These are phyloP conservation scores for Homalodisca vitripennis DNA, from an alignment of 1,140 invertebrate genomes.

Conservation along the genomic window DNA sequence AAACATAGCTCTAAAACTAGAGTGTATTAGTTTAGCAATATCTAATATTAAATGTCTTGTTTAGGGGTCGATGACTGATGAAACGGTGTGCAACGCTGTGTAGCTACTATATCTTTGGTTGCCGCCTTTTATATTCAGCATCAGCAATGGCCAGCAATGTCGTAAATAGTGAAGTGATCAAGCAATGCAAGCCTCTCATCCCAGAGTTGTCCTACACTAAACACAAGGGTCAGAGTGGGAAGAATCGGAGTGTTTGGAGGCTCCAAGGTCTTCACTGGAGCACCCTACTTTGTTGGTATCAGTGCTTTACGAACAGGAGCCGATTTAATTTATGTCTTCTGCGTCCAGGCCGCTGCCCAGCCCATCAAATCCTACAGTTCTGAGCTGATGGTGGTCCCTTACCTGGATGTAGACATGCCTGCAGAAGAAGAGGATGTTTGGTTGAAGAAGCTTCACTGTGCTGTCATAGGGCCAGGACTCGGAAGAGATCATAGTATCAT, in stretches of 20 bases:
- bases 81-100: too few relatives aligned
- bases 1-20: too few relatives aligned
- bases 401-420: constrained; percentile 66
- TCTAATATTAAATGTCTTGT: too few relatives aligned
- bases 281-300: constrained; percentile 93
- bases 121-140: too few relatives aligned
- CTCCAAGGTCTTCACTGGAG: constrained; percentile 92
- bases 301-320: constrained; percentile 78
- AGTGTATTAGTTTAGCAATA: too few relatives aligned
- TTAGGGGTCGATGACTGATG: too few relatives aligned
- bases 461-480: constrained; percentile 91
- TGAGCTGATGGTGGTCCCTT: constrained; percentile 95
- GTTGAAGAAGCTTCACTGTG: constrained; percentile 80
- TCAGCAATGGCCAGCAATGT: constrained; percentile 3
- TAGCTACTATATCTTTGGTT: too few relatives aligned
- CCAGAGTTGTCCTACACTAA: constrained; percentile 32
- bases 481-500: constrained; percentile 61
- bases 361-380: constrained; percentile 96
- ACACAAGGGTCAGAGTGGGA: constrained; percentile 41
- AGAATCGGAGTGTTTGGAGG: constrained; percentile 68
- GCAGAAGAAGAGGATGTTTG: constrained; percentile 69
- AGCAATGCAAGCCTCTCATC: constrained; percentile 12
- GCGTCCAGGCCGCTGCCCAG: constrained; percentile 72
- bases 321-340: constrained; percentile 92
- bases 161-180: constrained; percentile 5